These are phyloP conservation scores for Melanaphis sacchari DNA, from an alignment of 1,140 invertebrate genomes.

Conservation along the genomic window DNA sequence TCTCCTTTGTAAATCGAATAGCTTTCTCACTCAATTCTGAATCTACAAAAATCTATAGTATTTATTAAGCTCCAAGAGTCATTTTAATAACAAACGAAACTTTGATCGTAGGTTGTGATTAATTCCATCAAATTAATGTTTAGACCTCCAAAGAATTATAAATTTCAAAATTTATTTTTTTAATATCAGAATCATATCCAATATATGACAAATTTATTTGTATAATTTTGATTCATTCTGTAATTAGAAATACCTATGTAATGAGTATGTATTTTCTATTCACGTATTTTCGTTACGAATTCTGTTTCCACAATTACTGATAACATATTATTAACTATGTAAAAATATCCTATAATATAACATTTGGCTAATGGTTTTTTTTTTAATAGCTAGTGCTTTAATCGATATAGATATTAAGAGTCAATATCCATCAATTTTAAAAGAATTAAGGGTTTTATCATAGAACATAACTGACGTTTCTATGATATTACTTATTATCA, in stretches of 20 bases:
- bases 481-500: too few species aligned
- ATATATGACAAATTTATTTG: neutral
- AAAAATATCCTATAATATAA: neutral
- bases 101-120: neutral
- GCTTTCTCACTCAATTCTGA: neutral
- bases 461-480: too few species aligned
- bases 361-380: neutral
- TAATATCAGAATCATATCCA: neutral
- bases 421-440: too few species aligned
- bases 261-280: neutral
- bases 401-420: neutral
- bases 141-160: neutral
- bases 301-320: neutral
- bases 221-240: neutral
- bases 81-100: neutral
- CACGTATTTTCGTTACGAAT: neutral
- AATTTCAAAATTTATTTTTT: neutral
- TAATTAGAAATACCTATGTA: neutral
- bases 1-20: neutral
- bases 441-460: too few species aligned
- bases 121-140: neutral
- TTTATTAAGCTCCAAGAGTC: neutral
- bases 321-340: neutral
- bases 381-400: neutral
- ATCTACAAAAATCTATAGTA: slow-evolving; percentile 7